Evolutionary conservation across 1,140 invertebrate genomes (phyloP).

Genomic region (Drosophila pseudoananassae): DNA sequence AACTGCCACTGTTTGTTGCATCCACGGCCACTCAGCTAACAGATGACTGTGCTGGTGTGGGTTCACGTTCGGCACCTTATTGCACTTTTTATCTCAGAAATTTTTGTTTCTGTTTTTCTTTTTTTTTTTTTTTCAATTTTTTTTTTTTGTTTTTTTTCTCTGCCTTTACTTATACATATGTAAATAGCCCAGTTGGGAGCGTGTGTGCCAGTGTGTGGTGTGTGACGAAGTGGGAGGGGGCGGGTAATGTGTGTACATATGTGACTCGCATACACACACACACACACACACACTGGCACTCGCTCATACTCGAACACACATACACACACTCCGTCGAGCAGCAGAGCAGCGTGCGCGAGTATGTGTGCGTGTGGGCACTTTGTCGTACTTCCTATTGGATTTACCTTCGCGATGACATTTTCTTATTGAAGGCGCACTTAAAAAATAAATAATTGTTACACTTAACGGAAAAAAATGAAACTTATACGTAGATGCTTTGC

Average conservation of each 20-base stretch:
- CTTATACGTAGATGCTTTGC: constrained; percentile 73
- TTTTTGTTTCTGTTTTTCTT: constrained; percentile 41
- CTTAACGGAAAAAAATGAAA: constrained; percentile 77
- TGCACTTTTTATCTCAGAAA: constrained; percentile 72
- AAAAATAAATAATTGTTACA: constrained; percentile 78
- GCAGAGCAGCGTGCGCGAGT: constrained; percentile 17
- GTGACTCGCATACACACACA: constrained; percentile 18
- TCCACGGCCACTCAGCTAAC: constrained; percentile 4
- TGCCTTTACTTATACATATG: constrained; percentile 68
- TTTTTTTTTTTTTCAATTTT: constrained; percentile 14
- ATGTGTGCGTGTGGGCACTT: constrained; percentile 24
- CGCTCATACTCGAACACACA: constrained; percentile 11
- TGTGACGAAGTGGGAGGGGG: constrained; percentile 3
- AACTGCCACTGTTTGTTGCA: constrained; percentile 6
- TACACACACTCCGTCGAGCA: constrained; percentile 2
- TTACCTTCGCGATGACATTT: constrained; percentile 81
- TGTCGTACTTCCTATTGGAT: constrained; percentile 75
- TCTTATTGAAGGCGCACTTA: constrained; percentile 79
- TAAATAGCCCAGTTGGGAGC: constrained; percentile 72
- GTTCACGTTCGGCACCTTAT: constrained; percentile 60
- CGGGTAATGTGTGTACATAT: constrained; percentile 35
- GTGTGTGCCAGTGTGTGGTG: constrained; percentile 32
- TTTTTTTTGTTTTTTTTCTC: constrained; percentile 37
- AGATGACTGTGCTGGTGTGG: constrained; percentile 12
- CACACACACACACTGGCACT: constrained; percentile 4